Percentiles rank a stretch among this genome's conserved stretches.
These are phyloP conservation scores for Trachythela sp. DNA, from an alignment of 64 coral and sea anemone genomes.

Conservation along the genomic window DNA sequence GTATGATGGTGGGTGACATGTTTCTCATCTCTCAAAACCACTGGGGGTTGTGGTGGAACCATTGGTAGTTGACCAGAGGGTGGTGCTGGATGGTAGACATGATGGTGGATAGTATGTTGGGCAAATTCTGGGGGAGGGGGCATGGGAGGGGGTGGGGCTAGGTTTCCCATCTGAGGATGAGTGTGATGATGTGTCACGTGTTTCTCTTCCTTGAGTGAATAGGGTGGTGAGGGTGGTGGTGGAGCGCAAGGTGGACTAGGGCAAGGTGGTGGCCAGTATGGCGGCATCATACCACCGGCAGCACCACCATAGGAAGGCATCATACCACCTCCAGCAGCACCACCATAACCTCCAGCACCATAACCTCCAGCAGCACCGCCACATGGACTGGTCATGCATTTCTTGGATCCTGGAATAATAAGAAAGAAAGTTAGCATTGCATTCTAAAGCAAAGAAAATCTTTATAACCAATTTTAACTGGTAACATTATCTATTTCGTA, in stretches of 20 bases:
- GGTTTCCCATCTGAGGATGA: neutral
- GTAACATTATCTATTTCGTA: too few relatives aligned
- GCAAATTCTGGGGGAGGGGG: neutral
- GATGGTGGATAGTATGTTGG: neutral
- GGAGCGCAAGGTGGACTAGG: neutral
- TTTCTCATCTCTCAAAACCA: conserved; percentile 19
- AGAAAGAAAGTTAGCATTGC: too few relatives aligned
- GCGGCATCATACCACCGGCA: neutral
- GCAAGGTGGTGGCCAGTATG: conserved; percentile 19
- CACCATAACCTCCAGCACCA: neutral
- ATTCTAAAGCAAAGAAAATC: neutral
- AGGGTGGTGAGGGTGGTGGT: neutral
- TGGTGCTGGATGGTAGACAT: neutral
- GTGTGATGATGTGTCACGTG: conserved; percentile 15
- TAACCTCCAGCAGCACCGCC: neutral
- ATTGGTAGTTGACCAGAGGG: neutral
- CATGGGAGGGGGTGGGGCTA: neutral
- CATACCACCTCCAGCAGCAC: neutral
- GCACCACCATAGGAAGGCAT: neutral
- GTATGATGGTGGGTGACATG: conserved; percentile 11
- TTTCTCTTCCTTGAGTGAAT: neutral
- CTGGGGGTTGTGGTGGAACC: neutral
- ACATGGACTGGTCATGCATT: neutral
- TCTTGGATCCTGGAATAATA: neutral
- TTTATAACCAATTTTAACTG: neutral